Conservation (phyloP, 2,888 invertebrate genomes). For the Xanthorhoe designata region DNA sequence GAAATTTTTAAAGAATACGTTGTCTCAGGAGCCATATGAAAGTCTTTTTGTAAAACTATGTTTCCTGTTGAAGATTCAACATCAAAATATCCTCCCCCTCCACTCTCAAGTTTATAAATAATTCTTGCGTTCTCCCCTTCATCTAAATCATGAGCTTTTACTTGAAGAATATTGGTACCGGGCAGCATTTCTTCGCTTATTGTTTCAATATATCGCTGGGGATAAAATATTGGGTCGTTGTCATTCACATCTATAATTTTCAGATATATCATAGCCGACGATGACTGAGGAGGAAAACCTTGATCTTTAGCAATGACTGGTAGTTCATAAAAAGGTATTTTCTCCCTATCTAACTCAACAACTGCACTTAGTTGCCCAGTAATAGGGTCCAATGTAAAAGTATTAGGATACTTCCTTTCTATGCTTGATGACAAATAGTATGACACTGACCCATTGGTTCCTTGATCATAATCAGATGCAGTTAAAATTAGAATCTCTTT, state of each 20-base stretch:
- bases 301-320: constrained; percentile 95
- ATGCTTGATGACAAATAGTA: constrained; percentile 92
- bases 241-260: constrained; percentile 95
- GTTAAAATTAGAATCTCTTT: constrained; percentile 93
- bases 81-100: constrained; percentile 92
- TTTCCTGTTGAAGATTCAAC: constrained; percentile 92
- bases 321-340: constrained; percentile 91
- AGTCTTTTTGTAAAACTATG: constrained; percentile 88
- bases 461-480: constrained; percentile 96
- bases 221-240: constrained; percentile 96
- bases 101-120: constrained; percentile 91
- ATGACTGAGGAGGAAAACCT: constrained; percentile 95
- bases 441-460: constrained; percentile 96
- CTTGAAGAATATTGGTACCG: constrained; percentile 89
- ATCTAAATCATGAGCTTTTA: constrained; percentile 94
- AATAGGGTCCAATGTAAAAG: constrained; percentile 92
- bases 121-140: constrained; percentile 94
- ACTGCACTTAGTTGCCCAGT: constrained; percentile 94
- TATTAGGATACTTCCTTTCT: constrained; percentile 92
- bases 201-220: constrained; percentile 92
- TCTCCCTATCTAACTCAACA: constrained; percentile 93
- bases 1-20: constrained; percentile 91
- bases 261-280: constrained; percentile 94
- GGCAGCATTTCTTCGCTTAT: constrained; percentile 88
- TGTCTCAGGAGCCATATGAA: constrained; percentile 87